phyloP scores from a whole-genome alignment of 92 coral and sea anemone species.

The Porites rus region DNA sequence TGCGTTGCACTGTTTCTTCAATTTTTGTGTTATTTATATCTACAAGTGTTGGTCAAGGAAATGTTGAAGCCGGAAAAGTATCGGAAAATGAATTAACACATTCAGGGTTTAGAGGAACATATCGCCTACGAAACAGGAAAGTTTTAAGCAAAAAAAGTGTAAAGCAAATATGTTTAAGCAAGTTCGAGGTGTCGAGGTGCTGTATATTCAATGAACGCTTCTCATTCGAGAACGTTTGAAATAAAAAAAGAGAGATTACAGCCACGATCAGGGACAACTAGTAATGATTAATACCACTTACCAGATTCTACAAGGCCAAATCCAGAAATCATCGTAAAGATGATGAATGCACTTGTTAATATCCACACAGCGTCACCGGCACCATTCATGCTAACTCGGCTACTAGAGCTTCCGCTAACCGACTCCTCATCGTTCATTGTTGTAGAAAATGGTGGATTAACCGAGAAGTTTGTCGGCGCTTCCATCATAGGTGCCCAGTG shows the following conservation, averaged over 20 bases:
- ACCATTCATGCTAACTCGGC: slow-evolving; percentile 70
- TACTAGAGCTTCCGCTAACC: background rate
- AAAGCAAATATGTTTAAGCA: too few relatives aligned
- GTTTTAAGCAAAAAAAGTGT: too few relatives aligned
- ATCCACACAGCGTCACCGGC: slow-evolving; percentile 95
- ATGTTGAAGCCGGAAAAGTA: too few relatives aligned
- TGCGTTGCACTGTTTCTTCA: too few relatives aligned
- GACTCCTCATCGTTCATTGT: background rate
- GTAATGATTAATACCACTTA: slow-evolving; percentile 6
- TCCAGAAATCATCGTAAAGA: slow-evolving; percentile 92
- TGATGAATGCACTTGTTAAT: slow-evolving; percentile 88
- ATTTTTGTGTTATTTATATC: too few relatives aligned
- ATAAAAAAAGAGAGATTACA: background rate
- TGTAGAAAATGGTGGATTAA: background rate
- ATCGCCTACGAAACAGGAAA: too few relatives aligned
- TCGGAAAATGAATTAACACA: too few relatives aligned
- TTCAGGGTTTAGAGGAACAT: too few relatives aligned
- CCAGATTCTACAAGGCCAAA: slow-evolving; percentile 93
- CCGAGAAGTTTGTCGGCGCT: slow-evolving; percentile 13
- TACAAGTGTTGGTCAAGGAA: too few relatives aligned
- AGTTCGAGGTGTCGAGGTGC: too few relatives aligned
- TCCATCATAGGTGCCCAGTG: background rate
- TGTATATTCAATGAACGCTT: background rate
- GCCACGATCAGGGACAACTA: background rate
- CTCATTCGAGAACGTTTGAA: background rate